Percentiles rank a stretch among this genome's conserved stretches.
Evolutionary conservation across 2,113 vertebrate species (phyloP).

Genomic region (Seriola quinqueradiata): DNA sequence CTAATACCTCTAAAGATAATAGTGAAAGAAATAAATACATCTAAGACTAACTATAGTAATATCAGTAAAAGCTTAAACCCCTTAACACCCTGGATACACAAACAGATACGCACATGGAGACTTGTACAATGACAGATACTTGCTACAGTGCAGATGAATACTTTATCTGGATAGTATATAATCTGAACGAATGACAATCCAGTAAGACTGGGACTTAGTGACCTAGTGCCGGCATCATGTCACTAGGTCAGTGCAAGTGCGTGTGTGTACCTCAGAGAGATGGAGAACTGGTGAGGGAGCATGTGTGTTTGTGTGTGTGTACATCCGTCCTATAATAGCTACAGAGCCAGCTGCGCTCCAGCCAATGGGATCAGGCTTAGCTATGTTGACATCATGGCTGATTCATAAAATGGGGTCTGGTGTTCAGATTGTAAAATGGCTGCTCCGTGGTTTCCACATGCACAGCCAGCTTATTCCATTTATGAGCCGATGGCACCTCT

Average conservation of each 20-base stretch:
- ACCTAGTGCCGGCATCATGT: constrained; percentile 55
- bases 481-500: constrained; percentile 81
- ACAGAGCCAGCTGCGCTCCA: constrained; percentile 45
- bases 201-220: constrained; percentile 40
- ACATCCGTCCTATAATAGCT: constrained; percentile 17
- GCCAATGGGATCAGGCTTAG: constrained; percentile 69
- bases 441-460: constrained; percentile 74
- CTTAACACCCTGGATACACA: not conserved
- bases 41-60: not conserved
- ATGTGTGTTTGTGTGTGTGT: constrained; percentile 39
- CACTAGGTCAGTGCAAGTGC: constrained; percentile 66
- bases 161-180: constrained; percentile 17
- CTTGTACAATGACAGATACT: not conserved
- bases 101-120: not conserved
- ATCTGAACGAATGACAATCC: constrained; percentile 51
- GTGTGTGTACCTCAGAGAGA: constrained; percentile 20
- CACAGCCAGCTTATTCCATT: constrained; percentile 67
- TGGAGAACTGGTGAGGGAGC: constrained; percentile 14
- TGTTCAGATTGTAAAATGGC: constrained; percentile 84
- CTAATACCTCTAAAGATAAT: not conserved
- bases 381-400: constrained; percentile 73
- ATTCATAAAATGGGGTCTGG: constrained; percentile 87
- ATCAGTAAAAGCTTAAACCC: not conserved
- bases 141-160: not conserved
- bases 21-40: not conserved